Conservation (phyloP, 2,888 invertebrate species). For the Stenoptilia bipunctidactyla region DNA sequence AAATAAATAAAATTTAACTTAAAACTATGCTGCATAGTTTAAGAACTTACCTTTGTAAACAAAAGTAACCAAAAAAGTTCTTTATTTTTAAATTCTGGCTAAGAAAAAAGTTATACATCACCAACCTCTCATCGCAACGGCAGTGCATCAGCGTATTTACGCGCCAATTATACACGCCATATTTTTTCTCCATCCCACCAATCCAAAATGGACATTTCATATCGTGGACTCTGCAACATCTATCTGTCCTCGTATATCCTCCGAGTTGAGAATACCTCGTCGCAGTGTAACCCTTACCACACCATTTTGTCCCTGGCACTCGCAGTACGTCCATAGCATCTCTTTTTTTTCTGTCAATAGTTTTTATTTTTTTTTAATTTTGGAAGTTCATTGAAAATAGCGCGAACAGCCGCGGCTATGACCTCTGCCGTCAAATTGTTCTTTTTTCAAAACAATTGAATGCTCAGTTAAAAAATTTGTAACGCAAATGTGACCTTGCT, state of each 20-base stretch:
- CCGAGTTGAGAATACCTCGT: conserved; percentile 86
- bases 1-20: too few relatives aligned
- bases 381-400: neutral
- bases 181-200: conserved; percentile 85
- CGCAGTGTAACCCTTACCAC: conserved; percentile 89
- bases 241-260: conserved; percentile 85
- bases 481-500: too few relatives aligned
- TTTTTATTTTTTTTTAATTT: conserved; percentile 7
- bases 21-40: too few relatives aligned
- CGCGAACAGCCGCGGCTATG: neutral
- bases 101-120: neutral
- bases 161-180: conserved; percentile 89
- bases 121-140: conserved; percentile 88
- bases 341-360: conserved; percentile 47
- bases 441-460: too few relatives aligned
- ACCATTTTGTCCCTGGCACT: conserved; percentile 94
- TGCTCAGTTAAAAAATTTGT: too few relatives aligned
- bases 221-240: conserved; percentile 92
- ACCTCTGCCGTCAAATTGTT: conserved; percentile 15
- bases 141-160: conserved; percentile 93
- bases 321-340: conserved; percentile 77
- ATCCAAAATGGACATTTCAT: conserved; percentile 87
- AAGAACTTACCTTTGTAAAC: too few relatives aligned
- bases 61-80: too few relatives aligned
- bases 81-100: neutral